Evolutionary conservation across 2,797 vertebrate species (phyloP), one percentile per base, ranked within the genome.

Genomic region (Clarias fuscus): DNA sequence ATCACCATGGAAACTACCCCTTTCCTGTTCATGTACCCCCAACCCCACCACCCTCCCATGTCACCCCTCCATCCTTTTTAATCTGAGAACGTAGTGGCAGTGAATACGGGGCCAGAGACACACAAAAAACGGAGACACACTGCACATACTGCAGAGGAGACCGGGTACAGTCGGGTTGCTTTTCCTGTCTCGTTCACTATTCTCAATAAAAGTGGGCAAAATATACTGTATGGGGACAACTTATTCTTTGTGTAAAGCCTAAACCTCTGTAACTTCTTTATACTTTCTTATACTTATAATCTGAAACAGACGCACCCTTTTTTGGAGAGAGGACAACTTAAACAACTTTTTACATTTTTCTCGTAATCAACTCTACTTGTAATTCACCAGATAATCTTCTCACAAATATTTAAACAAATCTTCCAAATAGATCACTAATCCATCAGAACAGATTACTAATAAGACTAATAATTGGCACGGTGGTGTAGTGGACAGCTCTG

Each of bases 21-120:
- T 85, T 90, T 89, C 87, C 87, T 89, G 90, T 90, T 90, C 84
- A 84, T 89, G 86, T 88, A 76, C 73, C 84, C 80, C 86, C 86
- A 83, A 78, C 61, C 40, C 27, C 40, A 4, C 30, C 14, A 22
- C 68, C 58, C 43, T 64, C 56, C 64, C 8, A 7, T 56, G 64
- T 78, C 73, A 76, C 72, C 40, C 37, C 40, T 48, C 61, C 37
- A 48, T 17, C 56, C 64, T n/a, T 85, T 82, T 84, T 82, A 87
- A 89, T 88, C 87, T 83, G 61, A 83, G n/a, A 89, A 86, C 85
- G 88, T 80, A 90, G 83, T 88, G 88, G 86, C 72, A 82, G 64
- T 81, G 83, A 86, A 87, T 86, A 76, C 62, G 17, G 53, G 78
- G 11, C 67, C 80, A 64, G 59, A 86, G 79, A 81, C 82, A 72